Evolutionary conservation across 2,888 invertebrate genomes (phyloP), one percentile per base, ranked within the genome.

Genomic region (Drosophila diplacantha): DNA sequence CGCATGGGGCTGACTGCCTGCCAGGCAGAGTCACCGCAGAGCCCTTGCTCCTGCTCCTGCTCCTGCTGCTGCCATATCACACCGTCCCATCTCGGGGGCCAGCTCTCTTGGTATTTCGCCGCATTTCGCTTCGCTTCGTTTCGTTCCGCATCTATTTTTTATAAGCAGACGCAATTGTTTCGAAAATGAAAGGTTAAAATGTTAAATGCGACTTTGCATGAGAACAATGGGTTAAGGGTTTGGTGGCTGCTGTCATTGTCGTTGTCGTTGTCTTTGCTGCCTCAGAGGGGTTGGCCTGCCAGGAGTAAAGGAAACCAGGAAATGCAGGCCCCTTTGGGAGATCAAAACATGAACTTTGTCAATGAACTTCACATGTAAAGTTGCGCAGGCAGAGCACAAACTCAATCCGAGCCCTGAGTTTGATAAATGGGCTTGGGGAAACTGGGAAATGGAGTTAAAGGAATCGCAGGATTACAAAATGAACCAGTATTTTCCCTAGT

Each of bases 111-210:
- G 59, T 62, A 49, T 69, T 77, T 71, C 72, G 71, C 69, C 69
- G 41, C 41, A 41, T 26, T 41, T 76, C 77, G 66, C 65, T 66
- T 66, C 69, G 68, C 69, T 79, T 74, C 69, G 68, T 70, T 79
- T 74, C 75, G 66, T 68, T 69, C 65, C 69, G 67, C 78, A 81
- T 78, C 74, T 74, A 82, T 82, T 76, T 82, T 82, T 80, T 80
- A 82, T 74, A 76, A 76, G 80, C 80, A 79, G 79, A 79, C 83
- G 80, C 83, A 81, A 81, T 83, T 83, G 81, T 83, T 83, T 81
- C 76, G 83, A 83, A 83, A 81, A 80, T 80, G 75, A 83, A 81
- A 83, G 81, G 81, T 83, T 81, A 83, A 83, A 65, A 83, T 79
- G 81, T 83, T 81, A 83, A 83, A 83, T 81, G 81, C 71, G 83